Evolutionary conservation across 1,140 invertebrate genomes (phyloP), one percentile per base, ranked within the genome.

Genomic region (Drosophila persimilis): DNA sequence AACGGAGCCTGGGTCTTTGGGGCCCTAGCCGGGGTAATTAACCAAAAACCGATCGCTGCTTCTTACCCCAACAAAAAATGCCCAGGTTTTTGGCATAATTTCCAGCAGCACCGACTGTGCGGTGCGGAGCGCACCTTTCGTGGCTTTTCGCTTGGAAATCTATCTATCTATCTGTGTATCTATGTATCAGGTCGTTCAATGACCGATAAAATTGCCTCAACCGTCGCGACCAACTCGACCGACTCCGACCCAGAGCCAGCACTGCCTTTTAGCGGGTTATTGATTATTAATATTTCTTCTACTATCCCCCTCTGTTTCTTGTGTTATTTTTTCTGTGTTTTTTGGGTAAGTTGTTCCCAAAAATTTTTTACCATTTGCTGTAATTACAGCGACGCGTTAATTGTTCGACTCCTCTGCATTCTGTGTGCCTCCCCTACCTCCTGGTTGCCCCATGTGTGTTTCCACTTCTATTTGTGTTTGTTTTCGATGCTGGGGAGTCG

Each of bases 361-460:
- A 79, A 58, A 72, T 74, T 66, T 72, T 62, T 55, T 64, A 62
- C 56, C 50, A 81, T 80, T 88, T 58, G 59, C 74, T 69, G 81
- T 86, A 86, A 86, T 86, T 86, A 86, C 83, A 70, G 83, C 75
- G 52, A 88, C 45, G 78, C 83, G 83, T 86, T 86, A 86, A 86
- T 86, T 86, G 83, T 86, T 86, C 70, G 59, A 50, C 83, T 77
- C 73, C 61, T 65, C 76, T 73, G 80, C 80, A 76, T 77, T 77
- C 60, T 66, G 60, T 22, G 46, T 39, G 48, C 52, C 73, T 58
- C 13, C 35, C 35, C 35, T 43, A 15, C 22, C 58, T 80, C 55
- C 62, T 53, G 58, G 51, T 77, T 83, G 71, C 55, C 66, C 55
- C 66, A 57, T 17, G 20, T 24, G 13, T 26, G 20, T 20, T 50